Evolutionary conservation across 2,797 vertebrate species (phyloP).

Genomic region (Sylvilagus floridanus): DNA sequence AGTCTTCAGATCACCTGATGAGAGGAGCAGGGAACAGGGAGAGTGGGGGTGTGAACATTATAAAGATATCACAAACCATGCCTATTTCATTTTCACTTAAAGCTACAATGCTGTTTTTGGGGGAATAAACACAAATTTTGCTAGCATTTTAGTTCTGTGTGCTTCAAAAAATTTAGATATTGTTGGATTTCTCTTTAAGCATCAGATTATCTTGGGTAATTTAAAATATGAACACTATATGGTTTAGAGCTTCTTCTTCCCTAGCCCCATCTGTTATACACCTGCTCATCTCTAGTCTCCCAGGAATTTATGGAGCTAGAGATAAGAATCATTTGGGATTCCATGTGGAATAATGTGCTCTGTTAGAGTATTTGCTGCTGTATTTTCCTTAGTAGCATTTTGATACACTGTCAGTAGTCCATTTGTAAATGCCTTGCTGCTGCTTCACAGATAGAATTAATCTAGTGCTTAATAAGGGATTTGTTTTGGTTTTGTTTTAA

Average conservation of each 20-base stretch:
- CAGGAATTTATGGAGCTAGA: slow-evolving; percentile 56
- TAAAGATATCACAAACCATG: slow-evolving; percentile 73
- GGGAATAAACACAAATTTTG: slow-evolving; percentile 80
- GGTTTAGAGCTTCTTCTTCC: slow-evolving; percentile 49
- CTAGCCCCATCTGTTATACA: slow-evolving; percentile 53
- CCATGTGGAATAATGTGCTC: slow-evolving; percentile 73
- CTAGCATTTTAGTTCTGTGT: slow-evolving; percentile 53
- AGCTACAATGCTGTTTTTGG: slow-evolving; percentile 71
- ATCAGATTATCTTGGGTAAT: slow-evolving; percentile 57
- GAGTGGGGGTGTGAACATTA: slow-evolving; percentile 63
- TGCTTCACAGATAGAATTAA: background rate
- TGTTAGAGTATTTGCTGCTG: slow-evolving; percentile 73
- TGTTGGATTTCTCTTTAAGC: slow-evolving; percentile 57
- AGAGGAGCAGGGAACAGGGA: slow-evolving; percentile 80
- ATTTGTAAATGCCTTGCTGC: slow-evolving; percentile 65
- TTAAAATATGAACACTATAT: slow-evolving; percentile 52
- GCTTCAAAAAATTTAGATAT: slow-evolving; percentile 39
- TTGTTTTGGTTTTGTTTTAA: slow-evolving; percentile 44
- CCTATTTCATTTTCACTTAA: slow-evolving; percentile 65
- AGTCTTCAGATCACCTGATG: slow-evolving; percentile 84
- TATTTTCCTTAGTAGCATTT: slow-evolving; percentile 76
- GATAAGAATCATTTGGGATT: slow-evolving; percentile 64
- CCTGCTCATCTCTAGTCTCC: slow-evolving; percentile 73
- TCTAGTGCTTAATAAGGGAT: slow-evolving; percentile 50
- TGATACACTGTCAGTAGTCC: slow-evolving; percentile 61